phyloP scores from a whole-genome alignment of 2,113 vertebrate genomes.

The Anser cygnoides region DNA sequence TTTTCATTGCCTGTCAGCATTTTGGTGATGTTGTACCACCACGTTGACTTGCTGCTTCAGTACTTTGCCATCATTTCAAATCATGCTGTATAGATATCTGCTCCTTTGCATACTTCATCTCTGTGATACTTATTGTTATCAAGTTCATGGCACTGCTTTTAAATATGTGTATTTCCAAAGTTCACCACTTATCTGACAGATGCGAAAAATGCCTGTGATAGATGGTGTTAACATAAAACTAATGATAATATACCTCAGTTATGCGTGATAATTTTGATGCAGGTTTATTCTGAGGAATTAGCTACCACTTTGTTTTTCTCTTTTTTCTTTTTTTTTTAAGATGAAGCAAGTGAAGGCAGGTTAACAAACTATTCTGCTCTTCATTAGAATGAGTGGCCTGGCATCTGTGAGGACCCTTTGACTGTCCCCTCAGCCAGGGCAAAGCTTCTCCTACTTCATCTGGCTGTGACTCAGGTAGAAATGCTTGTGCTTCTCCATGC shows the following conservation, averaged over 20 bases:
- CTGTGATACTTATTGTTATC: not conserved
- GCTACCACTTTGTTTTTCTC: not conserved
- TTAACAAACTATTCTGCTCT: not conserved
- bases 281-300: not conserved
- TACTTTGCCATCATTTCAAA: not conserved
- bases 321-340: not conserved
- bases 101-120: not conserved
- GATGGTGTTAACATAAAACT: not conserved
- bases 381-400: not conserved
- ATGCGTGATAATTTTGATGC: not conserved
- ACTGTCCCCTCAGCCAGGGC: not conserved
- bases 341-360: not conserved
- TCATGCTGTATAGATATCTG: not conserved
- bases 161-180: slow-evolving; percentile 22
- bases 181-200: not conserved
- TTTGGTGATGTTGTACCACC: not conserved
- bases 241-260: not conserved
- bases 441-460: not conserved
- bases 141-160: not conserved
- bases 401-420: not conserved
- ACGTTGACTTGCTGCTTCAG: not conserved
- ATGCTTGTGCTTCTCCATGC: not conserved
- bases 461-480: not conserved
- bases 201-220: not conserved
- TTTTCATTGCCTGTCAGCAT: not conserved